Evolutionary conservation across 30 jellyfish, hydroid and myxozoan species (phyloP).

Genomic region (Pseudorhiza aurosa): DNA sequence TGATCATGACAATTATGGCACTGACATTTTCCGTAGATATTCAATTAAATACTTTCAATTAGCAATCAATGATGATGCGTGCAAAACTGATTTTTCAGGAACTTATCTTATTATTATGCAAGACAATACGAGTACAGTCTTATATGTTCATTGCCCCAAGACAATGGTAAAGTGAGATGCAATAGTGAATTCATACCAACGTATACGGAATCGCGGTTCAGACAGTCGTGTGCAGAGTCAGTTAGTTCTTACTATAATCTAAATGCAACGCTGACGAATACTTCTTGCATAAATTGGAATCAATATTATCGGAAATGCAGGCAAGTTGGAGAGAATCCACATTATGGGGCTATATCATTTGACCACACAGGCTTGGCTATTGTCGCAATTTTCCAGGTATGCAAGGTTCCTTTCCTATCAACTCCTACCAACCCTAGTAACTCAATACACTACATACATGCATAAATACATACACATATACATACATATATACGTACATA

Average conservation of each 20-base stretch:
- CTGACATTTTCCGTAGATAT: neutral
- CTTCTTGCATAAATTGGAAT: conserved; percentile 89
- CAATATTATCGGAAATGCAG: conserved; percentile 71
- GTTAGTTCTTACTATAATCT: conserved; percentile 23
- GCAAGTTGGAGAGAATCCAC: conserved; percentile 86
- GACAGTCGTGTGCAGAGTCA: conserved; percentile 45
- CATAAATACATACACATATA: no score
- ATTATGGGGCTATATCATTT: conserved; percentile 84
- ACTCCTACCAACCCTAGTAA: neutral
- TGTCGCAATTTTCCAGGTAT: conserved; percentile 94
- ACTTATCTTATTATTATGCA: conserved; percentile 49
- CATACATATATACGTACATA: no score
- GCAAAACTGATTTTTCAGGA: conserved; percentile 23
- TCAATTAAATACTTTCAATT: neutral
- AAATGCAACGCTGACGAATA: conserved; percentile 19
- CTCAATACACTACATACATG: conserved; percentile 82
- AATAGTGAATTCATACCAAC: conserved; percentile 43
- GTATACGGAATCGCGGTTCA: conserved; percentile 24
- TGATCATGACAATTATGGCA: neutral
- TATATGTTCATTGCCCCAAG: conserved; percentile 78
- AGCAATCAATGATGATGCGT: neutral
- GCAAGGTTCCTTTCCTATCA: neutral
- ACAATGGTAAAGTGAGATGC: conserved; percentile 78
- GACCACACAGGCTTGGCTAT: conserved; percentile 91
- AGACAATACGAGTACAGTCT: conserved; percentile 13